These are phyloP conservation scores for Drosophila ohnishii DNA, from an alignment of 1,140 invertebrate genomes.

Conservation along the genomic window DNA sequence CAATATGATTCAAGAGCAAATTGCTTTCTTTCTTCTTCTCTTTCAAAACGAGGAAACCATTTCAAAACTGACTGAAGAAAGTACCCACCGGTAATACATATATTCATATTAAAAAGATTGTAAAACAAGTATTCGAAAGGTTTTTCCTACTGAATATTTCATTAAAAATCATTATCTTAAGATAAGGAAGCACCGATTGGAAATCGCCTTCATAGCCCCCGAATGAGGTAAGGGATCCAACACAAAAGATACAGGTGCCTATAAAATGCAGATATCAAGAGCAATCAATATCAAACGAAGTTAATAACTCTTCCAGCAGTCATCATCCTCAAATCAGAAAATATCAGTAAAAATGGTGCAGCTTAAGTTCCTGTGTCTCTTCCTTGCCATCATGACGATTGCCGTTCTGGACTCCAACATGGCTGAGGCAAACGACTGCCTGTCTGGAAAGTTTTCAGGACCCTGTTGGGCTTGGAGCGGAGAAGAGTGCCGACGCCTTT, in stretches of 20 bases:
- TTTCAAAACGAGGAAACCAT: neutral
- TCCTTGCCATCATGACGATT: conserved; percentile 4
- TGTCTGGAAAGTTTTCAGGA: neutral
- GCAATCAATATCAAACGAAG: neutral
- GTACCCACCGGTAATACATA: neutral
- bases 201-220: neutral
- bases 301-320: neutral
- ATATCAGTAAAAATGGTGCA: conserved; percentile 15
- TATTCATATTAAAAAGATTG: neutral
- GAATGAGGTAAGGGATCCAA: neutral
- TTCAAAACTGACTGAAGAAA: neutral
- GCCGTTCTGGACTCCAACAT: neutral
- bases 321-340: neutral
- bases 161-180: neutral
- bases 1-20: neutral
- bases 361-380: conserved; percentile 5
- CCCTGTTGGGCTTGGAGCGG: conserved; percentile 6
- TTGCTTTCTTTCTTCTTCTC: neutral
- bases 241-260: neutral
- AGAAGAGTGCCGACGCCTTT: conserved; percentile 15
- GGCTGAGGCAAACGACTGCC: conserved; percentile 1
- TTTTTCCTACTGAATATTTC: neutral
- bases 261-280: neutral
- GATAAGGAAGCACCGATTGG: neutral
- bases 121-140: neutral